Evolutionary conservation across 2,888 invertebrate genomes (phyloP).

Genomic region (Aphrophora alni): DNA sequence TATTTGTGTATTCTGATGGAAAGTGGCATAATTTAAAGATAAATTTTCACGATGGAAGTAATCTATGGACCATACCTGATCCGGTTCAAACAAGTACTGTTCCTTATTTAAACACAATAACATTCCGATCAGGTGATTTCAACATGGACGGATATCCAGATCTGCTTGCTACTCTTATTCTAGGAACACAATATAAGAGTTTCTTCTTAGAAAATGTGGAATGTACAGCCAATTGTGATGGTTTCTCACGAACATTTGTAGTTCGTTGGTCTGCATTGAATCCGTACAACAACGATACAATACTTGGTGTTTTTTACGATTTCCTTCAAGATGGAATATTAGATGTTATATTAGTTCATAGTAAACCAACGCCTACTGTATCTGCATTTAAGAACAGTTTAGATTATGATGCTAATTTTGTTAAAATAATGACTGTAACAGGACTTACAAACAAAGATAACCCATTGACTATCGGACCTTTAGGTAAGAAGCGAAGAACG

Average conservation of each 20-base stretch:
- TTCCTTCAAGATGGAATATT: slow-evolving; percentile 94
- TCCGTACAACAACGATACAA: slow-evolving; percentile 74
- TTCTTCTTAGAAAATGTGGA: slow-evolving; percentile 77
- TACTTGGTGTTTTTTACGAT: slow-evolving; percentile 90
- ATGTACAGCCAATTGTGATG: slow-evolving; percentile 68
- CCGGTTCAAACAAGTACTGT: slow-evolving; percentile 59
- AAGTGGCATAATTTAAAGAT: slow-evolving; percentile 75
- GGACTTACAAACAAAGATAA: slow-evolving; percentile 74
- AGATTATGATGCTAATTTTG: slow-evolving; percentile 93
- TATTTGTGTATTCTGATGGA: slow-evolving; percentile 68
- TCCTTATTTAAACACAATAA: slow-evolving; percentile 75
- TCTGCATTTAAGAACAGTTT: slow-evolving; percentile 86
- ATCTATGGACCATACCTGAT: slow-evolving; percentile 70
- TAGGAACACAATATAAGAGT: slow-evolving; percentile 38
- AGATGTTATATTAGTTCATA: slow-evolving; percentile 81
- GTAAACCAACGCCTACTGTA: slow-evolving; percentile 59
- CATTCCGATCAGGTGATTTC: slow-evolving; percentile 87
- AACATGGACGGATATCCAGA: slow-evolving; percentile 98
- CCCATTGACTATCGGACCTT: slow-evolving; percentile 69
- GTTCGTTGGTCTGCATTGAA: slow-evolving; percentile 78
- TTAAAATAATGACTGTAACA: slow-evolving; percentile 93
- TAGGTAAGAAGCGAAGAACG: slow-evolving; percentile 77
- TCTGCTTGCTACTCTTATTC: slow-evolving; percentile 66
- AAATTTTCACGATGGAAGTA: slow-evolving; percentile 71
- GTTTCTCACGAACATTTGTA: slow-evolving; percentile 75